These are phyloP conservation scores for Calameuta idolon DNA, from an alignment of 2,888 invertebrate species.

Conservation along the genomic window DNA sequence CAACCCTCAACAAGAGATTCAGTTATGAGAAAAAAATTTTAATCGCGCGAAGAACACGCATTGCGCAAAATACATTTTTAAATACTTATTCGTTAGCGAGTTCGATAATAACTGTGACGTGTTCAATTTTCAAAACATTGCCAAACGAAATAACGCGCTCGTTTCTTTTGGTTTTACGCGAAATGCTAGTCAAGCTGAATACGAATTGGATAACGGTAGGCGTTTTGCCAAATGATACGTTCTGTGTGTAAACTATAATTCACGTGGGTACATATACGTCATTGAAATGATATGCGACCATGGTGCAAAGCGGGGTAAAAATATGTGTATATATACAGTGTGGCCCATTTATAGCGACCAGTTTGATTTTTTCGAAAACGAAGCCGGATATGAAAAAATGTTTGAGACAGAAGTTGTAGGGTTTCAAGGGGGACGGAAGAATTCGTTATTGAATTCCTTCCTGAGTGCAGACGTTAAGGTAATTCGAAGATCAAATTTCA, in stretches of 20 bases:
- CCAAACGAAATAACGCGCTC: neutral
- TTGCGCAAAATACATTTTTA: neutral
- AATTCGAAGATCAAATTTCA: too few relatives aligned
- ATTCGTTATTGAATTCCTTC: too few relatives aligned
- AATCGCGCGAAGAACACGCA: neutral
- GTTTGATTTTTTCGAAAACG: too few relatives aligned
- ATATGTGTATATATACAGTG: neutral
- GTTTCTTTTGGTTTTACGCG: neutral
- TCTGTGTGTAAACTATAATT: neutral
- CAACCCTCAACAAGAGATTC: neutral
- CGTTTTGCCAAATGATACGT: neutral
- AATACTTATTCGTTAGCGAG: neutral
- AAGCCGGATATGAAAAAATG: too few relatives aligned
- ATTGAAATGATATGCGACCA: neutral
- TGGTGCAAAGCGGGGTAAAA: neutral
- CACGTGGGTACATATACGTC: neutral
- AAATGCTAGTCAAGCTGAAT: neutral
- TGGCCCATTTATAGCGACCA: too few relatives aligned
- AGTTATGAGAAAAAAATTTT: neutral
- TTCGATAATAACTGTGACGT: neutral
- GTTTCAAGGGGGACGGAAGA: too few relatives aligned
- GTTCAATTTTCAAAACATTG: neutral
- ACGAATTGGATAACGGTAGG: neutral
- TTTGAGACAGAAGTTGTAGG: too few relatives aligned
- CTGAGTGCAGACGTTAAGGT: too few relatives aligned